Evolutionary conservation across 2,113 vertebrate genomes (phyloP).

Genomic region (Corydoras maculifer): DNA sequence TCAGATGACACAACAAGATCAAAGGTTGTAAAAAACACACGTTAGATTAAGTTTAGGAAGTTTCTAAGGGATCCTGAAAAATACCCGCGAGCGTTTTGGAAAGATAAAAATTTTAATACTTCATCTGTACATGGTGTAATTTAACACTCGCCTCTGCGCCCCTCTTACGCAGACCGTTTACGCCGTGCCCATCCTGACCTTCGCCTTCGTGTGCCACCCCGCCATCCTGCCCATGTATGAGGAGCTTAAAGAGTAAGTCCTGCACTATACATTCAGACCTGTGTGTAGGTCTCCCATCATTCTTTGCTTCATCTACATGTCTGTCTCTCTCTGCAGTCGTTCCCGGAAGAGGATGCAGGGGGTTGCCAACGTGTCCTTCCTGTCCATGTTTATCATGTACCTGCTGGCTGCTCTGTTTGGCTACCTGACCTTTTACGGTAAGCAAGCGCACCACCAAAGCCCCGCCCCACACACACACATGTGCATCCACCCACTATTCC

Average conservation of each 20-base stretch:
- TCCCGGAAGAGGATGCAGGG: slow-evolving; percentile 89
- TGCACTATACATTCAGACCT: background rate
- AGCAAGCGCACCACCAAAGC: slow-evolving; percentile 40
- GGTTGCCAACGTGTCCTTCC: slow-evolving; percentile 92
- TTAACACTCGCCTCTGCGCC: background rate
- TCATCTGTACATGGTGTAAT: too few species aligned
- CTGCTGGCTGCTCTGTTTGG: slow-evolving; percentile 93
- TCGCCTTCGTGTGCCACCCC: slow-evolving; percentile 96
- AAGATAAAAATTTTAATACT: too few species aligned
- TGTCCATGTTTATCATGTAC: slow-evolving; percentile 97
- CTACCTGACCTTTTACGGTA: slow-evolving; percentile 93
- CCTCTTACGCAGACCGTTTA: slow-evolving; percentile 79
- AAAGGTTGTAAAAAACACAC: too few species aligned
- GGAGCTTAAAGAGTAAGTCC: slow-evolving; percentile 87
- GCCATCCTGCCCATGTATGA: slow-evolving; percentile 95
- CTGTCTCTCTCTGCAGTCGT: slow-evolving; percentile 64
- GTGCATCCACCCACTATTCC: too few species aligned
- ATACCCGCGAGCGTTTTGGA: too few species aligned
- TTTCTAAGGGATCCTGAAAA: too few species aligned
- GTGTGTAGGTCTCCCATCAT: too few species aligned
- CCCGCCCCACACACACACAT: too few species aligned
- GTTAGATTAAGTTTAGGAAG: too few species aligned
- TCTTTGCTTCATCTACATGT: too few species aligned
- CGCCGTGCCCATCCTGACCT: slow-evolving; percentile 89
- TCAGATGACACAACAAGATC: too few species aligned